These are phyloP conservation scores for Baryphthengus martii DNA, from an alignment of 2,113 vertebrate species.

Conservation along the genomic window DNA sequence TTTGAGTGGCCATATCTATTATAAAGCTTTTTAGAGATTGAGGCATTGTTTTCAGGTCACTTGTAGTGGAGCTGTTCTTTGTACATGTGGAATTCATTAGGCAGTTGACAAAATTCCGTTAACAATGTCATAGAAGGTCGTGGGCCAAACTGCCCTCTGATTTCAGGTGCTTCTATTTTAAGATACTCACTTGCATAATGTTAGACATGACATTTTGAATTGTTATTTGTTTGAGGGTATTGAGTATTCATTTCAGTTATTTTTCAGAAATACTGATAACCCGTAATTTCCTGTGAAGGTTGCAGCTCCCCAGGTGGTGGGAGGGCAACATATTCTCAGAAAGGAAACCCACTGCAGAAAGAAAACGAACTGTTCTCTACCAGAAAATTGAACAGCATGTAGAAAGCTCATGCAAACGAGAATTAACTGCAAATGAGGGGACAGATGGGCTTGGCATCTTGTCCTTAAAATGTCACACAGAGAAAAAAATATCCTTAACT, in stretches of 20 bases:
- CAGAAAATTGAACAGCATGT: constrained; percentile 45
- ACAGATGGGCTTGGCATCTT: constrained; percentile 51
- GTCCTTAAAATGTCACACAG: constrained; percentile 18
- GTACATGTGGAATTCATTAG: not conserved
- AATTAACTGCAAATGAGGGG: constrained; percentile 29
- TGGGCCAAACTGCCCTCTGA: not conserved
- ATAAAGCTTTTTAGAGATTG: not conserved
- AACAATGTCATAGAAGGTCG: not conserved
- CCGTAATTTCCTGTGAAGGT: not conserved
- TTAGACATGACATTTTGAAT: not conserved
- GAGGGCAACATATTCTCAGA: not conserved
- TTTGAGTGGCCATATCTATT: not conserved
- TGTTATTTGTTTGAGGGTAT: not conserved
- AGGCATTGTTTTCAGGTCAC: not conserved
- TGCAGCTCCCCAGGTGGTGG: not conserved
- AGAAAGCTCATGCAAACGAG: constrained; percentile 26
- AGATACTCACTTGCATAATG: not conserved
- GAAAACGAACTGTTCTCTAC: constrained; percentile 40
- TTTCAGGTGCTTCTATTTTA: not conserved
- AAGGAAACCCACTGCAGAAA: not conserved
- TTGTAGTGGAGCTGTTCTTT: not conserved
- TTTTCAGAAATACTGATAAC: not conserved
- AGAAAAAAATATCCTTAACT: not conserved
- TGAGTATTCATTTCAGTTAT: not conserved
- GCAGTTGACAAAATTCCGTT: not conserved